Evolutionary conservation across 2,888 invertebrate genomes (phyloP).

Genomic region (Pachycephus smyrnensis): DNA sequence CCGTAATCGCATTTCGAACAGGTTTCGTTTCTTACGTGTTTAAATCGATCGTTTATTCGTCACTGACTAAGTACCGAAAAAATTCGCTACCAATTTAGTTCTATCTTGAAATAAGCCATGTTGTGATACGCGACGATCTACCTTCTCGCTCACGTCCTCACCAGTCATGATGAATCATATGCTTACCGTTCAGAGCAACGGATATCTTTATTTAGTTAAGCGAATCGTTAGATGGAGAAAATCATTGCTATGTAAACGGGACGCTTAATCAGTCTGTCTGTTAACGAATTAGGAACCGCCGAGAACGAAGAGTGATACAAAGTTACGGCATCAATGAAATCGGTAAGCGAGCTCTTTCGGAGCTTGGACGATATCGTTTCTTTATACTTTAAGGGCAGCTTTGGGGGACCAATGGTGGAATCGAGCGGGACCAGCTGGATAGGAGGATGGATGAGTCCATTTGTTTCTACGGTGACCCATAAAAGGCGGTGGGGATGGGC

Average conservation of each 20-base stretch:
- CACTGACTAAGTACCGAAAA: constrained; percentile 33
- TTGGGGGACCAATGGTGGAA: constrained; percentile 63
- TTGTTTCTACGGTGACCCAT: constrained; percentile 59
- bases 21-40: constrained; percentile 41
- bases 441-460: constrained; percentile 60
- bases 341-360: constrained; percentile 44
- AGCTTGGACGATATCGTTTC: constrained; percentile 16
- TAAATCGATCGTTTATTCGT: constrained; percentile 41
- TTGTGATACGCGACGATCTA: too few species aligned
- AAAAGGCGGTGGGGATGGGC: constrained; percentile 62
- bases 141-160: not conserved
- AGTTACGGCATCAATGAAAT: constrained; percentile 11
- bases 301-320: too few species aligned
- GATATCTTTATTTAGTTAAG: not conserved
- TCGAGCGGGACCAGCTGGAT: constrained; percentile 58
- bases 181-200: not conserved
- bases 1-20: constrained; percentile 50
- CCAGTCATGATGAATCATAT: not conserved
- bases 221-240: too few species aligned
- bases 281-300: too few species aligned
- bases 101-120: not conserved
- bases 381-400: constrained; percentile 61
- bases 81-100: constrained; percentile 40
- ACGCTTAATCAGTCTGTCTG: too few species aligned
- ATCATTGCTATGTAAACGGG: too few species aligned